Evolutionary conservation across 2,113 vertebrate species (phyloP).

Genomic region (Cyrtonyx montezumae): DNA sequence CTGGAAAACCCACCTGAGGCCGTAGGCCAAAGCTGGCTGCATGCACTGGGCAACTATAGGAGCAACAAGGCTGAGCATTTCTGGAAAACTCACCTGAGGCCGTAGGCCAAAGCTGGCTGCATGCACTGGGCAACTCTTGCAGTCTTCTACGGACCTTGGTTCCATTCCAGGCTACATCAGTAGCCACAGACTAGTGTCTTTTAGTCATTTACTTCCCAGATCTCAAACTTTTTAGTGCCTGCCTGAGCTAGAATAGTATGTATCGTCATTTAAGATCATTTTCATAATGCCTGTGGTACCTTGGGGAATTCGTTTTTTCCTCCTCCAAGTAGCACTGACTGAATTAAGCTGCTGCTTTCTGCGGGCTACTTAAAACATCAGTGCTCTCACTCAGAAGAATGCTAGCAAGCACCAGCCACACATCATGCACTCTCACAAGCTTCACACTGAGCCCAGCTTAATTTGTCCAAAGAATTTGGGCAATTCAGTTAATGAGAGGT

Average conservation of each 20-base stretch:
- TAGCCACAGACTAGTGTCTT: background rate
- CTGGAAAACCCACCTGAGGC: no score
- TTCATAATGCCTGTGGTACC: background rate
- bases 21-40: no score
- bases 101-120: background rate
- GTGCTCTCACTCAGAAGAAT: background rate
- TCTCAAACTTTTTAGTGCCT: background rate
- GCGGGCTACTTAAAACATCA: background rate
- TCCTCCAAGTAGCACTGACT: background rate
- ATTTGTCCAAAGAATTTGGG: background rate
- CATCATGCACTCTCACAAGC: background rate
- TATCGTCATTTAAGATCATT: background rate
- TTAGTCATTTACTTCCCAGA: constrained; percentile 11
- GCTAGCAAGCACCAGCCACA: background rate
- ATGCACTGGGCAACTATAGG: no score
- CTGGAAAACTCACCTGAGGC: background rate
- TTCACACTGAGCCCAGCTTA: background rate
- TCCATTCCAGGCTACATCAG: background rate
- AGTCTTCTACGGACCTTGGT: background rate
- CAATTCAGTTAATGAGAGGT: background rate
- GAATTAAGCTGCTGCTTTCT: background rate
- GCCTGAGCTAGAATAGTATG: background rate
- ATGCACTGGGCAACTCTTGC: background rate
- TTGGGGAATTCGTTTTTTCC: background rate
- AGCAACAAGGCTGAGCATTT: background rate